Evolutionary conservation across 2,797 vertebrate species (phyloP).

Genomic region (Halcyon chelicuti): DNA sequence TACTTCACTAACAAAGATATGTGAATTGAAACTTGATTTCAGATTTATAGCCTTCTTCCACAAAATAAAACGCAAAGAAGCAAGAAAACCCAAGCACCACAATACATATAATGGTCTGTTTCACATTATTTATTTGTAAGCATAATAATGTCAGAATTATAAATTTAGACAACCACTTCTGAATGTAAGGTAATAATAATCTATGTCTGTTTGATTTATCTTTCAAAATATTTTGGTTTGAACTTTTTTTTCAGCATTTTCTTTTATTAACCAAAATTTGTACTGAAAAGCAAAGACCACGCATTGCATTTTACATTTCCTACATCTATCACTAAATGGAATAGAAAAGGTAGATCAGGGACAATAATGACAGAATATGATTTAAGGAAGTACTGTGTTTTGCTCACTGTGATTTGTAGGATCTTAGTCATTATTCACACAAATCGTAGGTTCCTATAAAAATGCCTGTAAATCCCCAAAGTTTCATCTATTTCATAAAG

Average conservation of each 20-base stretch:
- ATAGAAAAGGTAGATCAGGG: background rate
- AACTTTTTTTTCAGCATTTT: background rate
- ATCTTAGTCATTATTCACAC: background rate
- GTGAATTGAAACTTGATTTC: background rate
- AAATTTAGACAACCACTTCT: background rate
- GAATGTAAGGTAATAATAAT: background rate
- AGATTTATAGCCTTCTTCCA: background rate
- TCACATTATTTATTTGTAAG: background rate
- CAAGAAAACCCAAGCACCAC: accelerated
- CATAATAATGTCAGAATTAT: background rate
- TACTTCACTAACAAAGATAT: background rate
- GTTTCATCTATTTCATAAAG: slow-evolving; percentile 4
- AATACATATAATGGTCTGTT: accelerated
- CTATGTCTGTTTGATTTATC: background rate
- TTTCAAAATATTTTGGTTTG: background rate
- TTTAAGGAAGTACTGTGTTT: background rate
- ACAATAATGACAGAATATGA: background rate
- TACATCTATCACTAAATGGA: background rate
- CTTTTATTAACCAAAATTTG: background rate
- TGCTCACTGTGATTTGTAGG: background rate
- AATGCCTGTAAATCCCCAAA: background rate
- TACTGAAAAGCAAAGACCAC: background rate
- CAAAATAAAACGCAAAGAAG: background rate
- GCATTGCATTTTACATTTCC: background rate
- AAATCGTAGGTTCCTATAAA: background rate